These are phyloP conservation scores for Pipistrellus nathusii DNA, from an alignment of 2,797 vertebrate genomes.

Conservation along the genomic window DNA sequence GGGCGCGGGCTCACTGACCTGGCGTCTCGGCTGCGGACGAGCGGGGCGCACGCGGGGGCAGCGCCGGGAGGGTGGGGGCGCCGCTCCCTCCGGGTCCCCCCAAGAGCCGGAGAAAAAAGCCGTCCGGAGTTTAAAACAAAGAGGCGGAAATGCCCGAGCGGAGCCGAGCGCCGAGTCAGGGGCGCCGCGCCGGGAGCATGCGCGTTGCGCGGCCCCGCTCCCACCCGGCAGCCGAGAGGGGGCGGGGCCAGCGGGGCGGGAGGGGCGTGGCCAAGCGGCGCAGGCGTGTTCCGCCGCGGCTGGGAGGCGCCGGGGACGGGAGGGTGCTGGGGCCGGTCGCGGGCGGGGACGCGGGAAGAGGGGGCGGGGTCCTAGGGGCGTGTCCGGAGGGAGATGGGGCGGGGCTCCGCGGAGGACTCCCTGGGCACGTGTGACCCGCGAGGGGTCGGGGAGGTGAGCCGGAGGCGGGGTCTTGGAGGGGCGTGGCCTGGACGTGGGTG, in stretches of 20 bases:
- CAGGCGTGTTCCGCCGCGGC: neutral
- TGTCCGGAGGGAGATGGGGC: neutral
- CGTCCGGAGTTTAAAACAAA: conserved; percentile 96
- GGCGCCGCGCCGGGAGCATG: conserved; percentile 91
- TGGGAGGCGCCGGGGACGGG: rapidly evolving
- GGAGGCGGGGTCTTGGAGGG: neutral
- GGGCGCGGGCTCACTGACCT: conserved; percentile 77
- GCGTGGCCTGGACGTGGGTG: neutral
- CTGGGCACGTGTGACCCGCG: neutral
- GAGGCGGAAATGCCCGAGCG: conserved; percentile 98
- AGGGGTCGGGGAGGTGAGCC: neutral
- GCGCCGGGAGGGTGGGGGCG: conserved; percentile 75
- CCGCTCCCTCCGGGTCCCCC: conserved; percentile 81
- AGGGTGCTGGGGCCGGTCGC: neutral
- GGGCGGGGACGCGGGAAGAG: neutral
- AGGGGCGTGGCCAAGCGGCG: conserved; percentile 21
- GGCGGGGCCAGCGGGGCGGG: neutral
- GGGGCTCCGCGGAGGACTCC: neutral
- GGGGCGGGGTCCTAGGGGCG: neutral
- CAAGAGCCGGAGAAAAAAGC: conserved; percentile 83
- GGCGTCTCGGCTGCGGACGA: conserved; percentile 82
- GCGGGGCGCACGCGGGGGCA: conserved; percentile 76
- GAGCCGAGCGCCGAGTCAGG: conserved; percentile 93
- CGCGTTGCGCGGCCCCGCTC: conserved; percentile 81
- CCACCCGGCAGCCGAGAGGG: conserved; percentile 53